Conservation (phyloP, 2,797 vertebrate genomes). For the Melanotaenia boesemani region DNA sequence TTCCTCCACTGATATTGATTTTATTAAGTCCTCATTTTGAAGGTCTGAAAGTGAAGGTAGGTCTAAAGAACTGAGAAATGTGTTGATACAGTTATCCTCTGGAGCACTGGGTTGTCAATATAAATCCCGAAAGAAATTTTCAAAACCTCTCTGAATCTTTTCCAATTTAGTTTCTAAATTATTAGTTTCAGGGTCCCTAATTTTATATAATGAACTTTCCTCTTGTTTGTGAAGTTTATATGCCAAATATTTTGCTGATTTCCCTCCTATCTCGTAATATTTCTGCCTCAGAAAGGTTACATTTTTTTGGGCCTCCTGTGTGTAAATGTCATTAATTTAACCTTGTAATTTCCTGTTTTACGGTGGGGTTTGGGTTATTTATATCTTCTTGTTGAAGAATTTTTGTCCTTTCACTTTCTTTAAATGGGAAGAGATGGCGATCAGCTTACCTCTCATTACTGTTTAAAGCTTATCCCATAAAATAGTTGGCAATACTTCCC, state of each 20-base stretch:
- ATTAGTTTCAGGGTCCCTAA: neutral
- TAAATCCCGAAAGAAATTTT: neutral
- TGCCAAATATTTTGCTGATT: neutral
- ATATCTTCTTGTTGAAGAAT: neutral
- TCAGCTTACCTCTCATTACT: constrained; percentile 15
- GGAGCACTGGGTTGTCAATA: neutral
- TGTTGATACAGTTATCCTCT: neutral
- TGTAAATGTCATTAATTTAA: too few relatives aligned
- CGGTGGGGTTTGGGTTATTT: neutral
- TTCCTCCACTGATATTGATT: constrained; percentile 7
- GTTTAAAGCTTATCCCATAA: constrained; percentile 18
- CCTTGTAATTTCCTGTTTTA: too few relatives aligned
- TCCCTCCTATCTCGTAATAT: too few relatives aligned
- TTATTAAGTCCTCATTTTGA: constrained; percentile 12
- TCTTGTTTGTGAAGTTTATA: neutral
- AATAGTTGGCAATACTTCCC: neutral
- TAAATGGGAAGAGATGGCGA: neutral
- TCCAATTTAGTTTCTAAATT: neutral
- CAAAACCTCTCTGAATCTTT: neutral
- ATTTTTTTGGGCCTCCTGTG: too few relatives aligned
- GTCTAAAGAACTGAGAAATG: neutral
- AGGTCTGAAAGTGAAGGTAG: neutral
- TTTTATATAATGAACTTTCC: neutral
- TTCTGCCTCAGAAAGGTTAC: too few relatives aligned
- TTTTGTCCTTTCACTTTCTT: neutral